Evolutionary conservation across 2,888 invertebrate genomes (phyloP).

Genomic region (Lysandra coridon): DNA sequence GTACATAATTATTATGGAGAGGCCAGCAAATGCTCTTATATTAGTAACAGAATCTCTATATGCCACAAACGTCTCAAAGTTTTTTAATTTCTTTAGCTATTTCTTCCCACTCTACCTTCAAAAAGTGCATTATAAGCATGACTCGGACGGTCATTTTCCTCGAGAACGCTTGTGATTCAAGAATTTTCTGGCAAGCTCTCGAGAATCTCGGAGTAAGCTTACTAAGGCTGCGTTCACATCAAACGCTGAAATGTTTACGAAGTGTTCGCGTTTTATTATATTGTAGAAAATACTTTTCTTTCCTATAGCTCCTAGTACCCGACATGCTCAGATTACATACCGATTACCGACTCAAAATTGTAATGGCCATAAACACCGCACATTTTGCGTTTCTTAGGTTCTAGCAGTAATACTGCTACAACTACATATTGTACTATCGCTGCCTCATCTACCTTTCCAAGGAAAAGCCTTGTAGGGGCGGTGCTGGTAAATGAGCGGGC

Average conservation of each 20-base stretch:
- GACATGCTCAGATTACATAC: no score
- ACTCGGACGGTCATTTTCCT: neutral
- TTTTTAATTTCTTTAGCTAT: neutral
- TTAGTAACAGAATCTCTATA: no score
- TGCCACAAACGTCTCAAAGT: neutral
- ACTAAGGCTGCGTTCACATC: no score
- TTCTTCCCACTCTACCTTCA: neutral
- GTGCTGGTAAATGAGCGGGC: constrained; percentile 35
- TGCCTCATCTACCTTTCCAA: constrained; percentile 37
- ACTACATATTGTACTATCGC: neutral
- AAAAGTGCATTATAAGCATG: constrained; percentile 11
- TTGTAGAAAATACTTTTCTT: no score
- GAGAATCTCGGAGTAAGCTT: neutral
- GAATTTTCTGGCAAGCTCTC: neutral
- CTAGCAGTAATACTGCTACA: neutral
- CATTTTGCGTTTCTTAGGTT: no score
- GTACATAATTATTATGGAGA: no score
- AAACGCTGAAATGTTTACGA: no score
- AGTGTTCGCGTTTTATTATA: no score
- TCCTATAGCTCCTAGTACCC: no score
- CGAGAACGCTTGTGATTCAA: neutral
- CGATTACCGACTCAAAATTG: no score
- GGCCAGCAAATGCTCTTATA: no score
- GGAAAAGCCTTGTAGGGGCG: constrained; percentile 38
- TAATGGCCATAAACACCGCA: no score